These are phyloP conservation scores for Ophthalmolycus amberensis DNA, from an alignment of 2,113 vertebrate species.

Conservation along the genomic window DNA sequence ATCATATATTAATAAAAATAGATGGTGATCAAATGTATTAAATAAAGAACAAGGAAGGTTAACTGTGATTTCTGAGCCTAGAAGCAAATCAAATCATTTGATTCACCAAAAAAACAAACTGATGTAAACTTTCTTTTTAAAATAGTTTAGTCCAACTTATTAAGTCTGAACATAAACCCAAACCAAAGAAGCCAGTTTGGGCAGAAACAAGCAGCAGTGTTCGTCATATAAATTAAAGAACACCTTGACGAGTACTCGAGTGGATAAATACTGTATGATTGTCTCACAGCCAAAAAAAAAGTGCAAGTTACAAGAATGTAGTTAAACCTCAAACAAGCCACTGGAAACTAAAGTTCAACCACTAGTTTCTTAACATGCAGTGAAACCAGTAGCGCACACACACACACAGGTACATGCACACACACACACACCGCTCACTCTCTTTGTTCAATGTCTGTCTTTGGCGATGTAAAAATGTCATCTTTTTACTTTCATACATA, in stretches of 20 bases:
- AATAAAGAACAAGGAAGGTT: neutral
- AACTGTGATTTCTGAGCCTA: slow-evolving; percentile 4
- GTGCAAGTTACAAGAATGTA: neutral
- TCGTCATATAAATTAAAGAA: neutral
- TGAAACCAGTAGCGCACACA: neutral
- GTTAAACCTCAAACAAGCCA: neutral
- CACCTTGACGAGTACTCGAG: neutral
- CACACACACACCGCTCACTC: neutral
- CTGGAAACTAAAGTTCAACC: neutral
- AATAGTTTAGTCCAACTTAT: neutral
- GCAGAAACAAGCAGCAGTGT: neutral
- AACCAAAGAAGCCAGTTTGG: neutral
- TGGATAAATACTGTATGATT: neutral
- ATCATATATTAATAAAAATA: neutral
- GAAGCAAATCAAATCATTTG: neutral
- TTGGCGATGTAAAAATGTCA: slow-evolving; percentile 44
- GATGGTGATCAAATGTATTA: neutral
- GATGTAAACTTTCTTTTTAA: neutral
- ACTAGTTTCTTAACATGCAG: neutral
- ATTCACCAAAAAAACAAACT: neutral
- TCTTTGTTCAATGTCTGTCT: slow-evolving; percentile 37
- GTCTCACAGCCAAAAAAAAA: neutral
- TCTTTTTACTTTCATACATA: slow-evolving; percentile 81
- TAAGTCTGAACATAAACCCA: neutral
- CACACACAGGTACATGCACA: slow-evolving; percentile 13